Base-by-base conservation (phyloP, 30 jellyfish, hydroid and myxozoan species). In the Euphysa ruthae region DNA sequence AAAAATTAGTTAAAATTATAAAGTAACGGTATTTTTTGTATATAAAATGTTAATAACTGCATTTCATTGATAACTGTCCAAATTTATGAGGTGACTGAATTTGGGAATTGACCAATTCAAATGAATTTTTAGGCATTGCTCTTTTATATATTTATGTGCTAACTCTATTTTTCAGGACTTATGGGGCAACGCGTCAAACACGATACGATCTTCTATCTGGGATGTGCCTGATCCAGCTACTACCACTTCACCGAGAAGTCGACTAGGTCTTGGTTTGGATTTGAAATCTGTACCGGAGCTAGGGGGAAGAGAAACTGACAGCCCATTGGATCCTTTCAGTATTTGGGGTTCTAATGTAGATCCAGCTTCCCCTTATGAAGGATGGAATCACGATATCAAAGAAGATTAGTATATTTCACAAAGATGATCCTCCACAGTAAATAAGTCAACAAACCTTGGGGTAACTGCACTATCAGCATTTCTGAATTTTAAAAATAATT, bases 341-440 rank as follows among this genome's bases (percentile, higher is more conserved):
- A 58, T 90, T 15, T 90, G 98, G 98, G 87, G 84, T 29, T 72
- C 95, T 18, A 66, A 75, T 63, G 93, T 63, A 6, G 86, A 63
- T 16, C 52, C 84, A 14, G 58, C 73, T 43, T 89, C 85, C 30
- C 98, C 98, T 0, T 90, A 90, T 69, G 95, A 81, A 73, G 98
- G 98, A 26, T 90, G 98, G 98, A 73, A 81, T 26, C 84, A 90
- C 31, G 98, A 90, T 63, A 75, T 90, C 78, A 81, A 79, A 62
- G 94, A 86, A 64, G 91, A 74, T 16, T 86, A 34, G 55, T 32
- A 4, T n/a, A n/a, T n/a, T n/a, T n/a, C n/a, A n/a, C n/a, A n/a
- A n/a, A n/a, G n/a, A n/a, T n/a, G n/a, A n/a, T n/a, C n/a, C n/a
- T n/a, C n/a, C n/a, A n/a, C n/a, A n/a, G n/a, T n/a, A n/a, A n/a